Percentiles rank a stretch among this genome's conserved stretches.
phyloP scores from a whole-genome alignment of 2,888 invertebrate genomes.

The Psylliodes chrysocephalus region DNA sequence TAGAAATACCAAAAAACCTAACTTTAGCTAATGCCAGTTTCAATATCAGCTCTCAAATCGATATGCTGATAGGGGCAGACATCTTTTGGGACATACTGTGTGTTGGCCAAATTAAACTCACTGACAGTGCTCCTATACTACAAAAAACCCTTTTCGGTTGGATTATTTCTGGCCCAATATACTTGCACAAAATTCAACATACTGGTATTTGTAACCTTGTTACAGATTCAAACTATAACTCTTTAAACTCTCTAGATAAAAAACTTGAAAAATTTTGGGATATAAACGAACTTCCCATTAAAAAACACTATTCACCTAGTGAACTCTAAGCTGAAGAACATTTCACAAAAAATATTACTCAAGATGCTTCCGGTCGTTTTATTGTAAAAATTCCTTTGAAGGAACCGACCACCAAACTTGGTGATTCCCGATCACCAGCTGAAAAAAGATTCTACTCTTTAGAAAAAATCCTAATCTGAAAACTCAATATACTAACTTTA shows the following conservation, averaged over 20 bases:
- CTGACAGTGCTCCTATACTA: neutral
- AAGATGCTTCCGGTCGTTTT: too few species aligned
- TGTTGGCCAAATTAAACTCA: conserved; percentile 18
- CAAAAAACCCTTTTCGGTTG: neutral
- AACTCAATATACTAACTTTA: too few species aligned
- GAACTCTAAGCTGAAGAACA: too few species aligned
- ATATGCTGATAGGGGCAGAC: conserved; percentile 18
- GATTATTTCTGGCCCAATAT: neutral
- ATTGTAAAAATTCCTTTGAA: too few species aligned
- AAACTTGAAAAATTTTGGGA: neutral
- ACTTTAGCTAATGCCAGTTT: conserved; percentile 19
- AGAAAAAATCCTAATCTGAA: too few species aligned
- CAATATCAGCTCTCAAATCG: conserved; percentile 14
- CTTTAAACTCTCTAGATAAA: neutral
- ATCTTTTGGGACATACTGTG: conserved; percentile 25
- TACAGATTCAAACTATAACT: neutral
- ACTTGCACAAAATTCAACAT: neutral
- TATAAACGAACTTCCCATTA: too few species aligned
- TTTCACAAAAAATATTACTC: too few species aligned
- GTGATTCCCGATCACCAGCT: too few species aligned
- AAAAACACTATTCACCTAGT: too few species aligned
- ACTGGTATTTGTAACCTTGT: neutral
- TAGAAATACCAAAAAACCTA: too few species aligned
- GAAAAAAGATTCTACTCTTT: too few species aligned
- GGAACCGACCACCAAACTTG: too few species aligned